A percentile compares a stretch with the other conserved stretches of the same genome.
These are phyloP conservation scores for Theocolax elegans DNA, from an alignment of 1,140 invertebrate genomes.

Conservation along the genomic window DNA sequence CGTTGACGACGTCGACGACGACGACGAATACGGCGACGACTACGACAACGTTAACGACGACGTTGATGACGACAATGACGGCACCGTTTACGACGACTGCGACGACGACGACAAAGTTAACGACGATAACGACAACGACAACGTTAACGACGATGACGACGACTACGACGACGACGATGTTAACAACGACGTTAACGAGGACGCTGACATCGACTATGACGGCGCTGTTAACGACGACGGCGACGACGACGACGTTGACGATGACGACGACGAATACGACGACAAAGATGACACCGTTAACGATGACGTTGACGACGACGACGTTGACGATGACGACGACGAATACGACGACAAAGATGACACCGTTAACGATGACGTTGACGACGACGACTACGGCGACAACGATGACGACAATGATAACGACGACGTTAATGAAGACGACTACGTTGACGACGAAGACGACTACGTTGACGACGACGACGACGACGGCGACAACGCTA, in stretches of 20 bases:
- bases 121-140: not conserved
- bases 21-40: not conserved
- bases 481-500: constrained; percentile 1
- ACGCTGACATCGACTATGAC: not conserved
- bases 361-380: constrained; percentile 13
- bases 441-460: constrained; percentile 12
- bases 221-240: not conserved
- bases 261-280: not conserved
- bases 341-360: constrained; percentile 24
- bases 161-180: not conserved
- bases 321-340: constrained; percentile 9
- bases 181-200: not conserved
- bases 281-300: constrained; percentile 20
- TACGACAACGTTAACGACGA: not conserved
- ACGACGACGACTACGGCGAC: constrained; percentile 8
- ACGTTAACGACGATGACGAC: not conserved
- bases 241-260: not conserved
- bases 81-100: not conserved
- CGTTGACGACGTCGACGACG: constrained; percentile 8
- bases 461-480: constrained; percentile 15
- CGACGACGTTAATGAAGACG: constrained; percentile 18
- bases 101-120: not conserved
- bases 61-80: constrained; percentile 5
- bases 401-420: not conserved
- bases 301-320: not conserved